Base-by-base conservation (phyloP, 1,140 invertebrate genomes). In the Panagrolaimus sp. region DNA sequence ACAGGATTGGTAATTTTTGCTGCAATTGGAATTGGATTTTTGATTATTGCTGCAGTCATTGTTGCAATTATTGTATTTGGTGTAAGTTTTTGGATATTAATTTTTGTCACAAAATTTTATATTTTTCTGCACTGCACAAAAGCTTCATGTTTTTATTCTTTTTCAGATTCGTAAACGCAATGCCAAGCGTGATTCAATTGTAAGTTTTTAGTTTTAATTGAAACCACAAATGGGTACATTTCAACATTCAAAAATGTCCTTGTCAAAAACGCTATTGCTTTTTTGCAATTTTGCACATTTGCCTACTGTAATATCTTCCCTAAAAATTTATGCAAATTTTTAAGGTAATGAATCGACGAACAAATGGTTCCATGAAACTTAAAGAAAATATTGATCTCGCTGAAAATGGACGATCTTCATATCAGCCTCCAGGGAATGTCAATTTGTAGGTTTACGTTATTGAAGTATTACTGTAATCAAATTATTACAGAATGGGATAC, bases 31-130 rank as follows among this genome's bases (percentile, higher is more conserved):
- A 58, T 58, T 5, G 52, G 52, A 4, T 26, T 58, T 8, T n/a
- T 58, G 15, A 58, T 58, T n/a, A 58, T 58, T 26, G 52, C 52
- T 58, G 28, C 52, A 8, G 52, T 28, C 14, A 58, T 58, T 8
- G 52, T 58, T 21, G 52, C 52, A 12, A 58, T 58, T 24, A 28
- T 58, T 21, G 28, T 58, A 21, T 58, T 58, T 21, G 52, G 52
- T 12, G 52, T 58, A 28, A 21, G 52, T 58, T 21, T 58, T 58
- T 58, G 2, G 8, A 1, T 10, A 48, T 4, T 48, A 12, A 8
- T 28, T 12, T 28, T 24, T 58, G 21, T 21, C 10, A 21, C 15
- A 14, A 7, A n/a, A 7, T 46, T 46, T 52, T 21, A 52, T 15
- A n/a, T 47, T 21, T 28, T 58, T 58, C 21, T 58, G n/a, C n/a